Evolutionary conservation across 2,888 invertebrate species (phyloP).

Genomic region (Rhagium mordax): DNA sequence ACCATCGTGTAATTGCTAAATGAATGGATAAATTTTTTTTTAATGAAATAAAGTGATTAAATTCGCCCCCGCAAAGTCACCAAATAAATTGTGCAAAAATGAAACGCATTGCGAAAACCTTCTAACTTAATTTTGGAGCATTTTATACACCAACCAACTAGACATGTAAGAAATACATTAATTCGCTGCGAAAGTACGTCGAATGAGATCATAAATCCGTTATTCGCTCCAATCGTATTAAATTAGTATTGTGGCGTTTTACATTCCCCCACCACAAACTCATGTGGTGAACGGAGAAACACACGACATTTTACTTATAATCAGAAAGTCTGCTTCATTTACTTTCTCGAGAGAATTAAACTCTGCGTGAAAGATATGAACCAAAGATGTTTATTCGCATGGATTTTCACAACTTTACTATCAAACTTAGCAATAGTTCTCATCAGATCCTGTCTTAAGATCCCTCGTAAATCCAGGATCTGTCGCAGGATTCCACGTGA

Average conservation of each 20-base stretch:
- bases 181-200: neutral
- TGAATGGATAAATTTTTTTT: too few relatives aligned
- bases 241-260: slow-evolving; percentile 12
- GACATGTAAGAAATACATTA: too few relatives aligned
- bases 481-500: slow-evolving; percentile 43
- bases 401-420: slow-evolving; percentile 67
- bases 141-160: too few relatives aligned
- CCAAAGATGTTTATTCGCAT: slow-evolving; percentile 67
- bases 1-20: too few relatives aligned
- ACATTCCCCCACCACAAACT: slow-evolving; percentile 13
- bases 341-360: slow-evolving; percentile 64
- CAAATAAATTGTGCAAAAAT: too few relatives aligned
- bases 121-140: too few relatives aligned
- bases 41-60: too few relatives aligned
- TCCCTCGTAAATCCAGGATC: slow-evolving; percentile 50
- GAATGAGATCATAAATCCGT: neutral
- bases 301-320: slow-evolving; percentile 39
- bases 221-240: slow-evolving; percentile 1
- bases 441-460: slow-evolving; percentile 52
- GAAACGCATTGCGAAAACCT: too few relatives aligned
- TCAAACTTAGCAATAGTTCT: slow-evolving; percentile 60
- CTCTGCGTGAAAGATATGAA: slow-evolving; percentile 68
- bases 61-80: too few relatives aligned
- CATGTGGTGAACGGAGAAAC: slow-evolving; percentile 23
- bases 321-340: slow-evolving; percentile 64